Evolutionary conservation across 2,113 vertebrate genomes (phyloP).

Genomic region (Ceyx melanurus): DNA sequence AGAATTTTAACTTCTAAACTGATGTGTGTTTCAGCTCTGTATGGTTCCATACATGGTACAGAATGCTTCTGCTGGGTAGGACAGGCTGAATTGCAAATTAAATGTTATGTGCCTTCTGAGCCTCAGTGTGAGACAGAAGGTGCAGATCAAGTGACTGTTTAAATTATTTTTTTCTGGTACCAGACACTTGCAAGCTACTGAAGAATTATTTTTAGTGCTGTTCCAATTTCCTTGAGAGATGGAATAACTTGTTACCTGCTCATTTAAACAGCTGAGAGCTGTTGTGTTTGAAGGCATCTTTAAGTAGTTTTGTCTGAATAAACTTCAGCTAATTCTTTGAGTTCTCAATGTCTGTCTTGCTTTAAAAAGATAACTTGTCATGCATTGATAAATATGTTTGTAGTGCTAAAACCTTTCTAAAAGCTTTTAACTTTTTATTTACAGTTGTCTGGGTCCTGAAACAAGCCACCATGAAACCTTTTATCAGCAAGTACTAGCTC

Average conservation of each 20-base stretch:
- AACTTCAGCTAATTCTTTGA: background rate
- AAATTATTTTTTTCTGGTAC: background rate
- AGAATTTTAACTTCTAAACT: background rate
- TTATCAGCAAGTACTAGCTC: background rate
- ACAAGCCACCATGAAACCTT: background rate
- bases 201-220: background rate
- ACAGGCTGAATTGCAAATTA: background rate
- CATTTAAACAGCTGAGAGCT: background rate
- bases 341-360: background rate
- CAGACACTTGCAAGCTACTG: background rate
- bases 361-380: background rate
- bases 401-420: background rate
- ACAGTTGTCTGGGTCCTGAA: constrained; percentile 22
- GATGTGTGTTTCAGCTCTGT: background rate
- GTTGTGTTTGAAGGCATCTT: background rate
- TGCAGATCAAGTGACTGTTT: background rate
- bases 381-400: background rate
- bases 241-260: background rate
- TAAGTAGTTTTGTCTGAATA: background rate
- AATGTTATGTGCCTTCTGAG: background rate
- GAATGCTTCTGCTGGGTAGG: background rate
- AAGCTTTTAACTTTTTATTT: background rate
- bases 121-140: background rate
- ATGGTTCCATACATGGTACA: background rate
- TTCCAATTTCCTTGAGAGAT: background rate